Evolutionary conservation across 2,888 invertebrate species (phyloP).

Genomic region (Peribatodes rhomboidaria): DNA sequence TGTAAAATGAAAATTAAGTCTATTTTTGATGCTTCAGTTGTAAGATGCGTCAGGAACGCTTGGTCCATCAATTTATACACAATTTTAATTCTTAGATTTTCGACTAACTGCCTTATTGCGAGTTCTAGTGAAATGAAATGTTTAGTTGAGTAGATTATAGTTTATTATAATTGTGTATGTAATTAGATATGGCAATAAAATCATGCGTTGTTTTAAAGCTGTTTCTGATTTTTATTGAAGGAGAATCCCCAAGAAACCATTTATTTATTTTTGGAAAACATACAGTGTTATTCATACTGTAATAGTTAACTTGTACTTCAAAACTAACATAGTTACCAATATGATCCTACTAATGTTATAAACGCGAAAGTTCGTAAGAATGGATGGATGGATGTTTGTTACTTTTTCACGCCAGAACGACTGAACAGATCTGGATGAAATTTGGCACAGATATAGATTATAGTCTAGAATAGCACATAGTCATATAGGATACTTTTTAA

Average conservation of each 20-base stretch:
- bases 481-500: too few species aligned
- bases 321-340: too few species aligned
- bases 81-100: slow-evolving; percentile 73
- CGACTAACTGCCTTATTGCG: slow-evolving; percentile 44
- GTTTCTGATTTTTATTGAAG: slow-evolving; percentile 53
- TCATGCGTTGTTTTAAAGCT: slow-evolving; percentile 72
- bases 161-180: slow-evolving; percentile 84
- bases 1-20: slow-evolving; percentile 57
- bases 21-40: slow-evolving; percentile 73
- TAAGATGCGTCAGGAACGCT: slow-evolving; percentile 70
- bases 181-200: slow-evolving; percentile 82
- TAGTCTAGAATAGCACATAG: too few species aligned
- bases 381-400: too few species aligned
- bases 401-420: too few species aligned
- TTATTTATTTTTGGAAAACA: too few species aligned
- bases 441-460: too few species aligned
- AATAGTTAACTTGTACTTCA: too few species aligned
- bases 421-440: too few species aligned
- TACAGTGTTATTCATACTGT: too few species aligned
- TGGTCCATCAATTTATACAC: slow-evolving; percentile 77
- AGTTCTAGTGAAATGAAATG: slow-evolving; percentile 41
- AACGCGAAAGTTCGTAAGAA: too few species aligned
- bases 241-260: slow-evolving; percentile 25
- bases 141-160: slow-evolving; percentile 64
- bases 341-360: too few species aligned